phyloP scores from a whole-genome alignment of 1,140 invertebrate genomes.

The Ganaspis sp. region DNA sequence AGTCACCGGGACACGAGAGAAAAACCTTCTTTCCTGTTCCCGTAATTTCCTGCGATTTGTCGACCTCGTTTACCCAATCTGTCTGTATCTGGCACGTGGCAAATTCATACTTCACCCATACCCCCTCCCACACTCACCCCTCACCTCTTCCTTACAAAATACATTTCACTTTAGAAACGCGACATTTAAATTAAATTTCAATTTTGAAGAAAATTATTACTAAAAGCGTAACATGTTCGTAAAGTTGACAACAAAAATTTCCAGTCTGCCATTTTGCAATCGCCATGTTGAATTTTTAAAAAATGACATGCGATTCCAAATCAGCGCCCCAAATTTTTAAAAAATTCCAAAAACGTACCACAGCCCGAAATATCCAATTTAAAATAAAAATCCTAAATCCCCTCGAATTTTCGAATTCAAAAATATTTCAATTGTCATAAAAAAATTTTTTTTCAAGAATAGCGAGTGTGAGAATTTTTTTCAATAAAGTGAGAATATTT shows the following conservation, averaged over 20 bases:
- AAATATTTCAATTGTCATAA: neutral
- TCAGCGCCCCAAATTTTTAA: no score
- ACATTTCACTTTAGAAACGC: neutral
- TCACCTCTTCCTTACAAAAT: neutral
- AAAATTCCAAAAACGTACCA: no score
- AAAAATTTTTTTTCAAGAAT: neutral
- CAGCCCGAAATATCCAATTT: no score
- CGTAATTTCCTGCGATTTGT: conserved; percentile 58
- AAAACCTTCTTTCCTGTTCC: conserved; percentile 32
- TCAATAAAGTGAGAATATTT: no score
- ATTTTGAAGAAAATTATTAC: neutral
- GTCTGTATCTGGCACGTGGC: conserved; percentile 44
- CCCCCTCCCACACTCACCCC: neutral
- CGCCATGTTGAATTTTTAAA: no score
- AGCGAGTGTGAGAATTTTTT: neutral
- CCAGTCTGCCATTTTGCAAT: no score
- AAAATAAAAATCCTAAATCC: neutral
- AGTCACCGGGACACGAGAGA: conserved; percentile 32
- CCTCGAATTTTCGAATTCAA: no score
- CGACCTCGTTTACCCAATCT: conserved; percentile 44
- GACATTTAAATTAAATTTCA: neutral
- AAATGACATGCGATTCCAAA: no score
- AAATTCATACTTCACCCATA: conserved; percentile 14
- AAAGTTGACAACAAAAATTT: no score
- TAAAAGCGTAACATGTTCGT: no score